Conservation (phyloP, 2,888 invertebrate species). For the Orchesellides sinensis region DNA sequence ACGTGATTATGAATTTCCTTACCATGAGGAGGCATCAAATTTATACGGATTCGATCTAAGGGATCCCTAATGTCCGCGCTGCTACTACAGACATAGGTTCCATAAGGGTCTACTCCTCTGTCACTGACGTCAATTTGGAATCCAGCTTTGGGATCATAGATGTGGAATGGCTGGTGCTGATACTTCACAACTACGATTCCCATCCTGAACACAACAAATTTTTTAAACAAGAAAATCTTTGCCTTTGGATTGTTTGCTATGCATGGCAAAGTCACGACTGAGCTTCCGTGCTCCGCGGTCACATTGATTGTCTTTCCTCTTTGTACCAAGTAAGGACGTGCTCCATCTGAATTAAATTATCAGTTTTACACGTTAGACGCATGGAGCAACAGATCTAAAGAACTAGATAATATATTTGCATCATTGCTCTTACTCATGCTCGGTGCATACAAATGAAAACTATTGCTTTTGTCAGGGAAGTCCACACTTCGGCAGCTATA, state of each 20-base stretch:
- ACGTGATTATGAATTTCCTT: not conserved
- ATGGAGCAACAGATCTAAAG: too few relatives aligned
- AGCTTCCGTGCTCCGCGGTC: conserved; percentile 61
- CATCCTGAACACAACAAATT: conserved; percentile 63
- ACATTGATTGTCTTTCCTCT: conserved; percentile 68
- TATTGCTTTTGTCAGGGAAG: conserved; percentile 60
- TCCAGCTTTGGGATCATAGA: conserved; percentile 66
- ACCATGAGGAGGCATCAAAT: conserved; percentile 66
- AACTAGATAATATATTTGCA: too few relatives aligned
- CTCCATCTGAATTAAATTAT: conserved; percentile 38
- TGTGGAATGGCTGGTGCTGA: conserved; percentile 69
- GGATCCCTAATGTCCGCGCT: conserved; percentile 66
- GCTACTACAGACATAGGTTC: conserved; percentile 66
- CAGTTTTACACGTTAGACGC: not conserved
- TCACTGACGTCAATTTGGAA: conserved; percentile 67
- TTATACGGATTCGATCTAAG: conserved; percentile 59
- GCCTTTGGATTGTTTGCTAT: conserved; percentile 67
- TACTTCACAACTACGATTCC: conserved; percentile 67
- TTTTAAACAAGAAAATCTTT: conserved; percentile 66
- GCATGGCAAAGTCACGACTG: conserved; percentile 66
- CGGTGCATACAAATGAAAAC: conserved; percentile 65
- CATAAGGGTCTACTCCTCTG: conserved; percentile 66
- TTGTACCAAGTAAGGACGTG: conserved; percentile 65
- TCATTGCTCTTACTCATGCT: conserved; percentile 46
- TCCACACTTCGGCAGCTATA: conserved; percentile 67